These are phyloP conservation scores for Microtus californicus DNA, from an alignment of 2,797 vertebrate genomes.

Conservation along the genomic window DNA sequence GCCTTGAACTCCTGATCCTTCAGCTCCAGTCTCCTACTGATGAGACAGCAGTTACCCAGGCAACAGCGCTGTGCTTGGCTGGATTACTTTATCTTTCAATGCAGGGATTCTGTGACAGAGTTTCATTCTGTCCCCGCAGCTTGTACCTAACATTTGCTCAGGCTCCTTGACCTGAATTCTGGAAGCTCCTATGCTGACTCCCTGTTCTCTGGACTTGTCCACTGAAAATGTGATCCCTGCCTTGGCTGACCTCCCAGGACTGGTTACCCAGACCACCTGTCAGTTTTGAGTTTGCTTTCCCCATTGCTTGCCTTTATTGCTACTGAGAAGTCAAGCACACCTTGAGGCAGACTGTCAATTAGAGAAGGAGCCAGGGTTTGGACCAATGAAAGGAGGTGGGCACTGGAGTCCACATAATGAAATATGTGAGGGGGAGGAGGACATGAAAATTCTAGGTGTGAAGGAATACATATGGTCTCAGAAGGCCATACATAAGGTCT, in stretches of 20 bases:
- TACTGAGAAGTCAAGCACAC: neutral
- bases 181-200: conserved; percentile 33
- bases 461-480: neutral
- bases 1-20: neutral
- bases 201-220: neutral
- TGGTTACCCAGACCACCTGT: conserved; percentile 62
- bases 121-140: neutral
- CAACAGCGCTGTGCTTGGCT: accelerated
- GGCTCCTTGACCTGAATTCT: conserved; percentile 1
- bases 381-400: neutral
- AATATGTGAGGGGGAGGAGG: neutral
- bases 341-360: neutral
- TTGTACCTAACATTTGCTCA: neutral
- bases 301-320: neutral
- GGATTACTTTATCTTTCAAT: neutral
- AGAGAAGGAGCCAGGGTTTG: conserved; percentile 31
- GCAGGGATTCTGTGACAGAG: neutral
- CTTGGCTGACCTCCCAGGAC: conserved; percentile 51
- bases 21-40: no score
- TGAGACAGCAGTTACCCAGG: neutral
- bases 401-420: neutral
- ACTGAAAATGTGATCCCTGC: conserved; percentile 39
- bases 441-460: neutral
- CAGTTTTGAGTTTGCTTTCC: conserved; percentile 33
- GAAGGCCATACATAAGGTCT: neutral